Conservation (phyloP, 2,888 invertebrate genomes). For the Oligia fasciuncula region DNA sequence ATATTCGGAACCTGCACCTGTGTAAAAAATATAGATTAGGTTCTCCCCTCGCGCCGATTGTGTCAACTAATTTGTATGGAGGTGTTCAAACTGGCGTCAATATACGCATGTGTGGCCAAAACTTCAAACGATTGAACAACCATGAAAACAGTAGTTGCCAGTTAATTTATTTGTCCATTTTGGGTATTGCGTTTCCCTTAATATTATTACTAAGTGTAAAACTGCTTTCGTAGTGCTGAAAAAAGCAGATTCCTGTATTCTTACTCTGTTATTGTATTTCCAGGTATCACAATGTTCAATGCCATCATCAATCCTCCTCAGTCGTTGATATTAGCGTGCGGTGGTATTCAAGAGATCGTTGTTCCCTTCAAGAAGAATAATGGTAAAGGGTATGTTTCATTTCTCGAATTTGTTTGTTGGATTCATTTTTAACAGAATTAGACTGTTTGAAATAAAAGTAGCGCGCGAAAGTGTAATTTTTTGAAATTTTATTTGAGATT, state of each 20-base stretch:
- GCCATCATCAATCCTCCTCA: slow-evolving; percentile 99
- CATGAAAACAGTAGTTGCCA: neutral
- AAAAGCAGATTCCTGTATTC: neutral
- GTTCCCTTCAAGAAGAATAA: slow-evolving; percentile 91
- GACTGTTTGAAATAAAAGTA: neutral
- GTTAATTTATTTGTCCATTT: neutral
- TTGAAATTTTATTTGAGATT: neutral
- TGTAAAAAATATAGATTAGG: no score
- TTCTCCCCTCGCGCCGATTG: neutral
- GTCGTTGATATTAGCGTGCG: slow-evolving; percentile 97
- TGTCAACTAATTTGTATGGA: neutral
- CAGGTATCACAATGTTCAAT: slow-evolving; percentile 95
- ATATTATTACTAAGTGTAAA: neutral
- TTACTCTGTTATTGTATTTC: slow-evolving; percentile 45
- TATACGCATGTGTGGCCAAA: no score
- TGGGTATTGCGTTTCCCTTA: neutral
- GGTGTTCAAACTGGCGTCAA: neutral
- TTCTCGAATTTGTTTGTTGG: neutral
- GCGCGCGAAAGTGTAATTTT: neutral
- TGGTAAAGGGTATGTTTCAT: neutral
- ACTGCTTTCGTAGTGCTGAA: neutral
- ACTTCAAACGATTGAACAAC: neutral
- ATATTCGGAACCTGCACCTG: neutral
- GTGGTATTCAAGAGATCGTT: slow-evolving; percentile 93
- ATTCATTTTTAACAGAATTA: neutral